These are phyloP conservation scores for Antigone vipio DNA, from an alignment of 2,113 vertebrate species.

Conservation along the genomic window DNA sequence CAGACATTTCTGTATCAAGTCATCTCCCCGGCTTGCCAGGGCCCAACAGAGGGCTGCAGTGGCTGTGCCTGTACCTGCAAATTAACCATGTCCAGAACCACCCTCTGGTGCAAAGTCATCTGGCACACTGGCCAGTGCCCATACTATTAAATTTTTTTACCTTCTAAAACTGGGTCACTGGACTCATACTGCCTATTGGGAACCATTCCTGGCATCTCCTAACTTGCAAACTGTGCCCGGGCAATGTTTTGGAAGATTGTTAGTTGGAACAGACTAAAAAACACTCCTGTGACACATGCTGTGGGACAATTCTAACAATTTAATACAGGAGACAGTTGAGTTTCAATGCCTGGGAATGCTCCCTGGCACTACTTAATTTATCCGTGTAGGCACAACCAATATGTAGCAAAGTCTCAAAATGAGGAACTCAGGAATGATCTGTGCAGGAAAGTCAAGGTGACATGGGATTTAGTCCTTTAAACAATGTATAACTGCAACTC, in stretches of 20 bases:
- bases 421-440: background rate
- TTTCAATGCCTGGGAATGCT: background rate
- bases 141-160: background rate
- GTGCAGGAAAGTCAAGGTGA: background rate
- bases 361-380: background rate
- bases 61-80: background rate
- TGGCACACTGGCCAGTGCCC: background rate
- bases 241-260: background rate
- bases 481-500: background rate
- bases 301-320: conserved; percentile 24
- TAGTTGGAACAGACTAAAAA: conserved; percentile 4
- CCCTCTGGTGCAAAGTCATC: background rate
- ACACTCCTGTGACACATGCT: conserved; percentile 15
- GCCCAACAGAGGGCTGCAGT: background rate
- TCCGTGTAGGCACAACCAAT: background rate
- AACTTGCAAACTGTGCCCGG: conserved; percentile 3
- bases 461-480: background rate
- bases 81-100: background rate
- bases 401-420: background rate
- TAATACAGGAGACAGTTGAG: background rate
- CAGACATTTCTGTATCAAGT: background rate
- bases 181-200: background rate
- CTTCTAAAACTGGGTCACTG: background rate
- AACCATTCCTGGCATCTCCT: background rate
- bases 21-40: background rate